These are phyloP conservation scores for Bombus soroeensis DNA, from an alignment of 1,140 invertebrate species.

Conservation along the genomic window DNA sequence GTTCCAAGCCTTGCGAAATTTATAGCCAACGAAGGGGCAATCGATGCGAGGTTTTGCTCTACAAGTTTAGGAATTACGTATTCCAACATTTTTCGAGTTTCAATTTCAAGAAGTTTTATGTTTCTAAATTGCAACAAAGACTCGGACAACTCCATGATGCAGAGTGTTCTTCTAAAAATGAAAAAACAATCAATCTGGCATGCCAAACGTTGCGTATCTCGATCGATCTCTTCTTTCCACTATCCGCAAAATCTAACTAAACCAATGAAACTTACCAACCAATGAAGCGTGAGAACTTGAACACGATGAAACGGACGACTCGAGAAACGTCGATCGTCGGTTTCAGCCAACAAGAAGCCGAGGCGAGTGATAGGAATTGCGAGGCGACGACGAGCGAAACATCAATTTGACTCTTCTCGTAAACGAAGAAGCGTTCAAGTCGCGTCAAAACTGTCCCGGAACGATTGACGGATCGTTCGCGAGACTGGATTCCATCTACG, in stretches of 20 bases:
- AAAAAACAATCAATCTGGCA: rapidly evolving
- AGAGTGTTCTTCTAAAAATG: too few species aligned
- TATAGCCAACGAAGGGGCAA: not conserved
- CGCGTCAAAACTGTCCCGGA: too few species aligned
- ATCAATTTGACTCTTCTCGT: not conserved
- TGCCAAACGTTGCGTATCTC: too few species aligned
- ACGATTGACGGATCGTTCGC: not conserved
- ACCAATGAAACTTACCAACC: not conserved
- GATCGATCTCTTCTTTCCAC: too few species aligned
- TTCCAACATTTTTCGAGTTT: not conserved
- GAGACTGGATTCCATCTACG: not conserved
- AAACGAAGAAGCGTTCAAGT: not conserved
- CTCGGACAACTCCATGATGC: too few species aligned
- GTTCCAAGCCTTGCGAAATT: not conserved
- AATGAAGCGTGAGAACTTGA: not conserved
- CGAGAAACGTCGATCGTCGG: not conserved
- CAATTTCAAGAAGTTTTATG: not conserved
- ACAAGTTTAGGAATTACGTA: not conserved
- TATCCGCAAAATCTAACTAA: not conserved
- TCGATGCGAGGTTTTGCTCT: not conserved
- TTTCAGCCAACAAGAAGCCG: not conserved
- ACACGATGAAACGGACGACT: not conserved
- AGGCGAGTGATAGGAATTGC: not conserved
- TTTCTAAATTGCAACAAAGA: too few species aligned
- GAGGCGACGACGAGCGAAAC: not conserved